phyloP scores from a whole-genome alignment of 2,113 vertebrate species.

The Lathamus discolor region DNA sequence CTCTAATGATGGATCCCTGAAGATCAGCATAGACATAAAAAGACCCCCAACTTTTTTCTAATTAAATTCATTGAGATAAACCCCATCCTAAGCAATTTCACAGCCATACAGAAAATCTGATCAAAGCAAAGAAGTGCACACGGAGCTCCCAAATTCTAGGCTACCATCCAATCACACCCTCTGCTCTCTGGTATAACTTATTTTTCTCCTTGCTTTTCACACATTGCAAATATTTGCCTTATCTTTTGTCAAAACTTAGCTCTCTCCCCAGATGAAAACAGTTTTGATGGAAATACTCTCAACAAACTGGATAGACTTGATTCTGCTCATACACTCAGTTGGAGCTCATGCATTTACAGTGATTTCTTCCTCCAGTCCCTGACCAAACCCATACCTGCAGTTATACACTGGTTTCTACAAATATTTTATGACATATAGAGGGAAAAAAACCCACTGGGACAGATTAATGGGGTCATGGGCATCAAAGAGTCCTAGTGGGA shows the following conservation, averaged over 20 bases:
- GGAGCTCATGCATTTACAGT: neutral
- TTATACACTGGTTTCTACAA: neutral
- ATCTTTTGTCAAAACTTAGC: neutral
- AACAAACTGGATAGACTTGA: neutral
- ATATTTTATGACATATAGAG: neutral
- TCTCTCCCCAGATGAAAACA: neutral
- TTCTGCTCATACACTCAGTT: neutral
- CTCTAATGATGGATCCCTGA: neutral
- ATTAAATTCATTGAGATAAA: neutral
- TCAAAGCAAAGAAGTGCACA: neutral
- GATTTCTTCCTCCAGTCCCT: neutral
- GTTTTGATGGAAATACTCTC: neutral
- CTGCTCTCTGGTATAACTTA: neutral
- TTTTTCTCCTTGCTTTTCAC: neutral
- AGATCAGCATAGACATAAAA: neutral
- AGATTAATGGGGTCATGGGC: neutral
- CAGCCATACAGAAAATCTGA: neutral
- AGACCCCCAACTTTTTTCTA: neutral
- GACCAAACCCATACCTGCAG: neutral
- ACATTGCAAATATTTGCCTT: neutral
- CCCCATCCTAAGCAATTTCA: neutral
- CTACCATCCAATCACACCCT: neutral
- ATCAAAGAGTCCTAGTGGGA: neutral
- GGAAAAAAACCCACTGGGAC: neutral
- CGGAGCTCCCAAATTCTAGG: neutral